Percentiles rank a stretch among this genome's conserved stretches.
These are phyloP conservation scores for Drosophila funebris DNA, from an alignment of 1,140 invertebrate genomes.

Conservation along the genomic window DNA sequence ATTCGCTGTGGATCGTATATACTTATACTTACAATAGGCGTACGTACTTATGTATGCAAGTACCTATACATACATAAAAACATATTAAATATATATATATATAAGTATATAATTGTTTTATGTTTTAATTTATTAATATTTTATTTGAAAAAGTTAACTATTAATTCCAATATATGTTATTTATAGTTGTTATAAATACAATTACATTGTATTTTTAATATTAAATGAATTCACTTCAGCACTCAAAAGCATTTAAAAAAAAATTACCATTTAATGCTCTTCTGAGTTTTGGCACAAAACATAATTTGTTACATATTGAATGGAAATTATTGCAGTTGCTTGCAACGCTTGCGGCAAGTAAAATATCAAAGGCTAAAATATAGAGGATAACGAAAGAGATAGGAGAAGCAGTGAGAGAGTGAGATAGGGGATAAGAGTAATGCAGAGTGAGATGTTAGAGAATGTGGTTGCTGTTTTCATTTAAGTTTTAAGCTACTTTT, in stretches of 20 bases:
- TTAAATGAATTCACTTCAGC: background rate
- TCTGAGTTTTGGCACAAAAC: conserved; percentile 5
- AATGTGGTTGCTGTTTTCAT: conserved; percentile 59
- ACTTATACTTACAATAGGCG: too few species aligned
- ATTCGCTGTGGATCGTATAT: too few species aligned
- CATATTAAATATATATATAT: too few species aligned
- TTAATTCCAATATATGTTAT: background rate
- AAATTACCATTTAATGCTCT: background rate
- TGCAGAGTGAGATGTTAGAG: conserved; percentile 3
- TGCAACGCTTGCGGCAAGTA: conserved; percentile 8
- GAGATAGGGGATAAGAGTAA: too few species aligned
- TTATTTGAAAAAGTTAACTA: background rate
- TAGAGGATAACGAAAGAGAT: conserved; percentile 2
- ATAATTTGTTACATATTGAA: conserved; percentile 18
- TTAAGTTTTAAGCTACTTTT: conserved; percentile 73
- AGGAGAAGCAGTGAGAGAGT: background rate
- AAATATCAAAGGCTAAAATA: conserved; percentile 16
- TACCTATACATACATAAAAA: too few species aligned
- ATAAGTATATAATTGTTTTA: background rate
- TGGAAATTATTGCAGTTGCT: conserved; percentile 19
- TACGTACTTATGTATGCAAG: too few species aligned
- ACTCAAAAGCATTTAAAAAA: background rate
- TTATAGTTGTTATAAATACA: background rate
- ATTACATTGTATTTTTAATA: background rate
- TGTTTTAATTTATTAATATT: background rate